Base-by-base conservation (phyloP, 2,113 vertebrate genomes). In the Prinia subflava region DNA sequence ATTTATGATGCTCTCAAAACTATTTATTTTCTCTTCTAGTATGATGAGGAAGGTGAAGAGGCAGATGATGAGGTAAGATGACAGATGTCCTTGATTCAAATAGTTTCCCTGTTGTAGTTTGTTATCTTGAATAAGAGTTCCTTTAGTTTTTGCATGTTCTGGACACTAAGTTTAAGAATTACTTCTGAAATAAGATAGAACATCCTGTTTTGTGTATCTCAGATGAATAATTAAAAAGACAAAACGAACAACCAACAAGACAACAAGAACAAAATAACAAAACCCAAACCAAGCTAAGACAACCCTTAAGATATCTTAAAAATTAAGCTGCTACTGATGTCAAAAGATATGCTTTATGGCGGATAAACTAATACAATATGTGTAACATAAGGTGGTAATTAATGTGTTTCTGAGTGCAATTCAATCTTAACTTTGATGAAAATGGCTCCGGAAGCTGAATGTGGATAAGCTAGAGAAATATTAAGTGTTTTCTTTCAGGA, bases 11-110 rank as follows among this genome's bases (percentile, higher is more conserved):
- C 41, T 91, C 28, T 50, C 22, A 74, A 90, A 82, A 49, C 27
- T 3, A 33, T 67, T 96, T 80, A 25, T 95, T 97, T 96, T 96
- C 46, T 78, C 46, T 97, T 94, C 28, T 97, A 99, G 99, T 99
- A 99, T 88, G 99, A 99, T 97, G 99, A 99, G 97, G 99, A 99
- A 96, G 99, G 99, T 68, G 99, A 99, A 98, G 99, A 99, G 96
- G 99, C 99, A 12, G 99, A 99, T 89, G 99, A 99, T 97, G 99
- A 99, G 99, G 99, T 99, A 96, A 98, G 98, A 87, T 97, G 94
- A 75, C 56, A 93, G 68, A 94, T 97, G 75, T 73, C 44, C 63
- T 94, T 94, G 46, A 64, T 47, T 88, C 42, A 59, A 74, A 17
- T 77, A 8, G 8, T 42, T 92, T 85, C 7, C 6, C 5, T 27